Evolutionary conservation across 2,888 invertebrate genomes (phyloP), one percentile per base, ranked within the genome.

Genomic region (Cistogaster globosa): DNA sequence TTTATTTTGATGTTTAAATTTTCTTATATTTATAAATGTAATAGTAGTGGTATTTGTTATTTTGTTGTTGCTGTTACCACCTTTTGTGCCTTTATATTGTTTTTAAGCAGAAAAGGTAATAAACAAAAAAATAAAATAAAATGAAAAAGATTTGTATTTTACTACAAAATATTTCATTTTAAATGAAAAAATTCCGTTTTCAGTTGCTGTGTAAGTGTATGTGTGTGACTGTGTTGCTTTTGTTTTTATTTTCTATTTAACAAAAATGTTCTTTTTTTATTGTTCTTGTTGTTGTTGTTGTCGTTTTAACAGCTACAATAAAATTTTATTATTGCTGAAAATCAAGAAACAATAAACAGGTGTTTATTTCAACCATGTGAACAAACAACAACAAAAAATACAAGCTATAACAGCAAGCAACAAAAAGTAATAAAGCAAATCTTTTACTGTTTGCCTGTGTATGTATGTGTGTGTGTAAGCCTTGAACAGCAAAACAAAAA

Each of bases 171-270:
- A 84, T 84, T 84, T 79, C 53, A 76, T 71, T 84, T 79, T 75
- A 84, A 84, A 79, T 79, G 84, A 76, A 80, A 75, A 83, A 68
- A 75, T 81, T 75, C 81, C 75, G 58, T 75, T 80, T 74, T 18
- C 14, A 57, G 42, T 74, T 72, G 58, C 65, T 60, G 38, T 38
- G 26, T 11, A 12, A n/a, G 58, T 26, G 32, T 26, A 4, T 20
- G 48, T 60, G 36, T 20, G 63, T 55, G 8, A 51, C 22, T 36
- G 11, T 57, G 9, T 55, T 51, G 48, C 20, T 72, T 58, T 58
- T 72, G 32, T 51, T 48, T 62, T 42, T 72, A 16, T 58, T 32
- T 80, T 74, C 60, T 67, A 60, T 67, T 74, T 45, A 80, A 67
- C 20, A 67, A 65, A 72, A 55, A 79, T 53, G 62, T 51, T 55